Base-by-base conservation (phyloP, 2,888 invertebrate genomes). In the Cephus runcator region DNA sequence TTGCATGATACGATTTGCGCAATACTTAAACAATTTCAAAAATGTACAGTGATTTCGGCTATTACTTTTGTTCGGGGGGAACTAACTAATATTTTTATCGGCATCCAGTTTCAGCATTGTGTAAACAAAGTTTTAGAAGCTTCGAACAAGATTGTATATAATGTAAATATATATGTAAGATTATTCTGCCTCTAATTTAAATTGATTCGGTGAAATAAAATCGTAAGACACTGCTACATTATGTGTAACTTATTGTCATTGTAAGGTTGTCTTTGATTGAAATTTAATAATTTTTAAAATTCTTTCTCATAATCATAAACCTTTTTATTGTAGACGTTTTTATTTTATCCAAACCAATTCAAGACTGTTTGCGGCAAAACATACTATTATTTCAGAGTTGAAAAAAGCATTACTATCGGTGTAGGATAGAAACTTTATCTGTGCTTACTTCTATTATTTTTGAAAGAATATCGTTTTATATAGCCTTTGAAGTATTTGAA, bases 91-190 rank as follows among this genome's bases (percentile, higher is more conserved):
- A 79, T 80, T 83, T 79, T 79, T 81, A 79, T 78, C 81, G 79
- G 80, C 79, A 77, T 69, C 33, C 33, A 76, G 76, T 85, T 82
- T 85, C 81, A 84, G 83, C 84, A 87, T 88, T 85, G 84, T 81
- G 80, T 80, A 79, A 82, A 78, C 82, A 80, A 82, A 81, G 79
- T 83, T 86, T 85, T 83, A 84, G 80, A 83, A 84, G 85, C 81
- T 84, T 83, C 84, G 83, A 83, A 76, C 80, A 81, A 81, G 81
- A 85, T 84, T 91, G 91, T 91, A 91, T 82, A 91, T 91, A 91
- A 87, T 91, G 91, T 91, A 91, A 90, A 91, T 91, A 91, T 89
- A 79, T 83, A 75, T 84, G 84, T 82, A 81, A 85, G 83, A 81
- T 69, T 85, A 83, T 82, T 81, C 85, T 83, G 84, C 79, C 78